Evolutionary conservation across 2,888 invertebrate species (phyloP).

Genomic region (Panorpa germanica): DNA sequence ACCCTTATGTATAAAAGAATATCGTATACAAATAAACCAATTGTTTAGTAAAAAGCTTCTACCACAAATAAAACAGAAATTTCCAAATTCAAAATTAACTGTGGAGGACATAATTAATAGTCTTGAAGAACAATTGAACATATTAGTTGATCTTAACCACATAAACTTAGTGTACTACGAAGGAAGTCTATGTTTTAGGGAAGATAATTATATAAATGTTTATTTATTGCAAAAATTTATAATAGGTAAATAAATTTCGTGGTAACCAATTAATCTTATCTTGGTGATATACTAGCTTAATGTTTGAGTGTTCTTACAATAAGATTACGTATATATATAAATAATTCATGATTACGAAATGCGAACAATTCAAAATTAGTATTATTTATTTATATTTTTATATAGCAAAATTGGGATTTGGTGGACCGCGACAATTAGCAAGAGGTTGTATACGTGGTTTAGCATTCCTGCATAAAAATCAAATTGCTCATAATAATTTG

Average conservation of each 20-base stretch:
- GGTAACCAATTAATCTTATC: constrained; percentile 11
- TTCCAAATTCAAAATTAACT: too few species aligned
- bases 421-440: constrained; percentile 43
- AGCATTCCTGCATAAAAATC: constrained; percentile 60
- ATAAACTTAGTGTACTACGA: constrained; percentile 55
- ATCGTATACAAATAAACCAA: constrained; percentile 47
- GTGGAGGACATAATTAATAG: too few species aligned
- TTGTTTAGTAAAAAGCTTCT: too few species aligned
- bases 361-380: too few species aligned
- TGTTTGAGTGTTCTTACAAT: constrained; percentile 21
- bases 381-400: too few species aligned
- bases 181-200: constrained; percentile 41
- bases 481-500: constrained; percentile 70
- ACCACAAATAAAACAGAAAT: too few species aligned
- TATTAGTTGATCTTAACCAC: constrained; percentile 49
- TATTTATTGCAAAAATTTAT: constrained; percentile 53
- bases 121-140: constrained; percentile 62
- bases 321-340: constrained; percentile 28
- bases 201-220: constrained; percentile 41
- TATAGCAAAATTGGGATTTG: constrained; percentile 29
- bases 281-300: constrained; percentile 19
- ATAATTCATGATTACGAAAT: constrained; percentile 28
- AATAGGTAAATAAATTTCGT: constrained; percentile 24
- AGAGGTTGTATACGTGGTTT: constrained; percentile 55
- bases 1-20: constrained; percentile 53